Conservation (phyloP, 2,113 vertebrate genomes). For the Nothoprocta perdicaria region DNA sequence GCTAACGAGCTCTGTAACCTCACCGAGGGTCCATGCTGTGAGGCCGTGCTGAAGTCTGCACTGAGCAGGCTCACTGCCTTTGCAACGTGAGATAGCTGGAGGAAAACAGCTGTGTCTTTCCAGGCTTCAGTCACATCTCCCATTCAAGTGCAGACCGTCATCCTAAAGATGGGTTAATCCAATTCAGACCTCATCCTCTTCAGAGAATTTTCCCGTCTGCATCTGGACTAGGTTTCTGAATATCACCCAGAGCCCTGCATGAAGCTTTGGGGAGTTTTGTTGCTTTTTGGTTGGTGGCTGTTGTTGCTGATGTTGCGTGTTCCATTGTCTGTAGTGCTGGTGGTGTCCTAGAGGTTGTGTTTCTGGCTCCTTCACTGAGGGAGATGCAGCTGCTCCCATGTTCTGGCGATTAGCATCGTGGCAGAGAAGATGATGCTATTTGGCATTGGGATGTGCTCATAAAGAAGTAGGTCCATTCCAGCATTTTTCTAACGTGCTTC, state of each 20-base stretch:
- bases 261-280: neutral
- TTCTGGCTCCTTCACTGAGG: neutral
- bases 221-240: constrained; percentile 22
- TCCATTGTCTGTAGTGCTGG: neutral
- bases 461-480: constrained; percentile 34
- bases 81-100: neutral
- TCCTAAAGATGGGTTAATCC: neutral
- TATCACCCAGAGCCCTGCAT: neutral
- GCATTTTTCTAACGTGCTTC: constrained; percentile 14
- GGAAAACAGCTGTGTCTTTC: neutral
- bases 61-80: neutral
- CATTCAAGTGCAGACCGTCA: neutral
- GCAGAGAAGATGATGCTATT: neutral
- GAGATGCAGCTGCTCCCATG: neutral
- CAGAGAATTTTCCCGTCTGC: neutral
- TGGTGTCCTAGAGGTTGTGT: neutral
- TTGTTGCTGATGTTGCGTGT: neutral
- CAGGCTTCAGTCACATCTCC: neutral
- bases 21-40: neutral
- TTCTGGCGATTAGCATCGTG: constrained; percentile 1
- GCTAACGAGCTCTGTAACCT: neutral
- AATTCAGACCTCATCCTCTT: constrained; percentile 1
- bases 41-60: neutral
- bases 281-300: constrained; percentile 1
- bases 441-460: constrained; percentile 24